Percentiles rank a stretch among this genome's conserved stretches.
Conservation (phyloP, 2,113 vertebrate species). For the Uria lomvia region DNA sequence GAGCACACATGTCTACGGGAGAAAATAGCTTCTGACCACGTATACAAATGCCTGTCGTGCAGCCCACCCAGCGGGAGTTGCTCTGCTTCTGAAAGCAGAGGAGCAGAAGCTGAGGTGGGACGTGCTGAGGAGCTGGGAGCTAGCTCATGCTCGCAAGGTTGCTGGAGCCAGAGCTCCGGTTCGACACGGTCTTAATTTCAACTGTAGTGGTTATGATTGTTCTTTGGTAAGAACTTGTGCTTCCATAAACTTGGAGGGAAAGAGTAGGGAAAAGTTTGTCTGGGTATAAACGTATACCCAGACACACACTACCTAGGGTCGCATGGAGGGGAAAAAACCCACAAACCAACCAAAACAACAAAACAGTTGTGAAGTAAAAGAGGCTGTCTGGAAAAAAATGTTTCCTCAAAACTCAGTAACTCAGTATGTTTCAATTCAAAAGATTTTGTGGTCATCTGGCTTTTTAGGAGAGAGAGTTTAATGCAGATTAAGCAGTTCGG, state of each 20-base stretch:
- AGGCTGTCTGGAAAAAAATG: fast-evolving
- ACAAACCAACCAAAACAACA: neutral
- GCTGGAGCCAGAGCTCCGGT: neutral
- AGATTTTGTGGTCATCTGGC: neutral
- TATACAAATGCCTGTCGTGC: fast-evolving
- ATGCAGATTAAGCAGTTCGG: neutral
- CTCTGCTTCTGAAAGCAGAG: too few species aligned
- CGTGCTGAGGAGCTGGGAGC: neutral
- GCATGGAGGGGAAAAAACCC: fast-evolving
- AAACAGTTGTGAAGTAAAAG: neutral
- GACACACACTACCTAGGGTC: fast-evolving
- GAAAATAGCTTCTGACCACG: neutral
- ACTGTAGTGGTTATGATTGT: fast-evolving
- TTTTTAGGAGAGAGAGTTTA: neutral
- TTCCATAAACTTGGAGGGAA: neutral
- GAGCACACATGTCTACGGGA: fast-evolving
- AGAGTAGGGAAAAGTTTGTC: neutral
- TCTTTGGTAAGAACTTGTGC: neutral
- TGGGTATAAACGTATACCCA: neutral
- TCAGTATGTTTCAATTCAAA: neutral
- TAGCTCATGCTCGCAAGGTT: fast-evolving
- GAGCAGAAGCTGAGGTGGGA: neutral
- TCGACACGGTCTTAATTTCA: neutral
- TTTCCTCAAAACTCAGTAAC: neutral
- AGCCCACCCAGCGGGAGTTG: fast-evolving